Evolutionary conservation across 1,140 invertebrate species (phyloP).

Genomic region (Micrasema longulum): DNA sequence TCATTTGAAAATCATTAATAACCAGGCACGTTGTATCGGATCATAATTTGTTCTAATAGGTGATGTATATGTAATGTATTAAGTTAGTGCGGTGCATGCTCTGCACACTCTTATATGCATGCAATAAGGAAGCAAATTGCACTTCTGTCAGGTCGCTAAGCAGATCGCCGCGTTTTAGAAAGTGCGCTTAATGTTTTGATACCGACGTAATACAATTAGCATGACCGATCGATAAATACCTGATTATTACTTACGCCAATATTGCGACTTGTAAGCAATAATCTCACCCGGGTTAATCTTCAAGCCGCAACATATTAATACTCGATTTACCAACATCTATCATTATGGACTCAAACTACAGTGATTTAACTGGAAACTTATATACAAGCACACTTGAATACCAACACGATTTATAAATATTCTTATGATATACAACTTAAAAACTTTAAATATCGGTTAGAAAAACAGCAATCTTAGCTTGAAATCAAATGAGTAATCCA

Average conservation of each 20-base stretch:
- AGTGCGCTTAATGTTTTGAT: slow-evolving; percentile 37
- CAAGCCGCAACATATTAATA: no score
- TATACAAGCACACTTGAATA: no score
- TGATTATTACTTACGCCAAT: slow-evolving; percentile 21
- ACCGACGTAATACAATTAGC: slow-evolving; percentile 42
- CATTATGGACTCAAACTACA: no score
- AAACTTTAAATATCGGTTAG: no score
- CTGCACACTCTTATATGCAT: not conserved
- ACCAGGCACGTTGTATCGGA: not conserved
- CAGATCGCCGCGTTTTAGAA: slow-evolving; percentile 31
- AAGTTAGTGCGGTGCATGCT: not conserved
- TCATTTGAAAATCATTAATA: slow-evolving; percentile 18
- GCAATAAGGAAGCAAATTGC: slow-evolving; percentile 20
- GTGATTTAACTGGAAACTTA: no score
- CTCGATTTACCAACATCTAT: no score
- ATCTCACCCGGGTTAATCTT: no score
- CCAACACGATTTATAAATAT: no score
- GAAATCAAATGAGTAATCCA: no score
- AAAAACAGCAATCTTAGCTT: no score
- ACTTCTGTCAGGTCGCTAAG: slow-evolving; percentile 24
- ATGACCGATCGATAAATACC: slow-evolving; percentile 40
- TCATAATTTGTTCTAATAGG: slow-evolving; percentile 31
- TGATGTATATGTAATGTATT: not conserved
- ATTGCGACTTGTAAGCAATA: not conserved
- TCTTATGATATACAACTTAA: no score